A percentile compares a stretch with the other conserved stretches of the same genome.
phyloP scores from a whole-genome alignment of 2,797 vertebrate species.

The Argyrosomus regius region DNA sequence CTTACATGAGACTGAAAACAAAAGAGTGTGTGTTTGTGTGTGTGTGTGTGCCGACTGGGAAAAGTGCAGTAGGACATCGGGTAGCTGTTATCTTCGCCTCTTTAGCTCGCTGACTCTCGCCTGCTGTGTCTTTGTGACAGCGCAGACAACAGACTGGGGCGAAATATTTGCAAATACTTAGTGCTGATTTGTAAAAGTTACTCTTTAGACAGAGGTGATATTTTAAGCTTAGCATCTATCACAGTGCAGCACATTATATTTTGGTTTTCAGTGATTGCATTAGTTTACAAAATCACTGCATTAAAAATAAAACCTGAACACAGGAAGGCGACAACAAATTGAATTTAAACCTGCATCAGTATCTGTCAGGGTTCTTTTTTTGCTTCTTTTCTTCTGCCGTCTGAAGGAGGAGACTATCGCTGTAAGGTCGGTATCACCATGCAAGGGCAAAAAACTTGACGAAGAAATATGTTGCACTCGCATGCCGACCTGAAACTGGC shows the following conservation, averaged over 20 bases:
- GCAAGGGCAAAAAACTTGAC: constrained; percentile 45
- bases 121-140: constrained; percentile 70
- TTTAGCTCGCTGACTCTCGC: constrained; percentile 58
- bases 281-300: neutral
- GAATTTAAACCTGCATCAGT: constrained; percentile 20
- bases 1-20: constrained; percentile 67
- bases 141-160: constrained; percentile 40
- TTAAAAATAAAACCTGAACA: constrained; percentile 12
- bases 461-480: constrained; percentile 35
- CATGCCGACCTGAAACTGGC: constrained; percentile 33
- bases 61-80: constrained; percentile 64
- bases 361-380: neutral
- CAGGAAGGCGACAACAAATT: neutral
- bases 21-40: constrained; percentile 50
- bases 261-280: neutral
- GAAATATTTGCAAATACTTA: constrained; percentile 31
- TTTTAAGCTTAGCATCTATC: constrained; percentile 10
- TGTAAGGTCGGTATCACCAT: constrained; percentile 39
- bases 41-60: constrained; percentile 54
- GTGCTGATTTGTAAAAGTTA: constrained; percentile 9
- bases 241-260: neutral
- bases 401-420: constrained; percentile 9
- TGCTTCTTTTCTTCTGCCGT: neutral
- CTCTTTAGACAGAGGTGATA: constrained; percentile 6
- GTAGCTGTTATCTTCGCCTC: constrained; percentile 63